Evolutionary conservation across 2,797 vertebrate genomes (phyloP).

Genomic region (Rhinophrynus dorsalis): DNA sequence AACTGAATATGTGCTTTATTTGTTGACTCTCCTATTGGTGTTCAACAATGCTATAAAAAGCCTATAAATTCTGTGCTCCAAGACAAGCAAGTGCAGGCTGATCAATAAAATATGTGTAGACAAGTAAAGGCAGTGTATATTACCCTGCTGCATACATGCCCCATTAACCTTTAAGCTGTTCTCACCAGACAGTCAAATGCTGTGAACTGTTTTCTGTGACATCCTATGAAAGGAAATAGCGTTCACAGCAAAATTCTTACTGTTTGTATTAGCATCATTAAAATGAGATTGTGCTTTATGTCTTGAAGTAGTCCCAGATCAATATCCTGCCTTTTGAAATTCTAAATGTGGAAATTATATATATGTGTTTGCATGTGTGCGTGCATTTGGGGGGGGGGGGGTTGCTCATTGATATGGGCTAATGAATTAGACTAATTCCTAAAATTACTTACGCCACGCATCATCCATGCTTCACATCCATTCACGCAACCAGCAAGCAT

Average conservation of each 20-base stretch:
- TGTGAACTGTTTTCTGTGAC: slow-evolving; percentile 27
- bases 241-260: slow-evolving; percentile 5
- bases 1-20: slow-evolving; percentile 20
- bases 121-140: slow-evolving; percentile 21
- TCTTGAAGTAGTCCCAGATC: too few relatives aligned
- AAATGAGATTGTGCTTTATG: too few relatives aligned
- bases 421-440: too few relatives aligned
- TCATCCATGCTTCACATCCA: too few relatives aligned
- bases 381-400: too few relatives aligned
- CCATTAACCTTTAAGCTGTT: slow-evolving; percentile 45
- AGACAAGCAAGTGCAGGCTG: slow-evolving; percentile 20
- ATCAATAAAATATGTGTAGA: slow-evolving; percentile 46
- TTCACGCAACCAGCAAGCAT: too few relatives aligned
- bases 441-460: too few relatives aligned
- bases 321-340: too few relatives aligned
- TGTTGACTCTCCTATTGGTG: slow-evolving; percentile 17
- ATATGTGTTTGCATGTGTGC: too few relatives aligned
- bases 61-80: slow-evolving; percentile 28
- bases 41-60: slow-evolving; percentile 30
- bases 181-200: slow-evolving; percentile 34
- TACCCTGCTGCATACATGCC: slow-evolving; percentile 35
- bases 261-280: too few relatives aligned
- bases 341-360: too few relatives aligned
- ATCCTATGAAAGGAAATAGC: slow-evolving; percentile 15
- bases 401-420: too few relatives aligned